Evolutionary conservation across 2,888 invertebrate species (phyloP).

Genomic region (Oscheius sp.): DNA sequence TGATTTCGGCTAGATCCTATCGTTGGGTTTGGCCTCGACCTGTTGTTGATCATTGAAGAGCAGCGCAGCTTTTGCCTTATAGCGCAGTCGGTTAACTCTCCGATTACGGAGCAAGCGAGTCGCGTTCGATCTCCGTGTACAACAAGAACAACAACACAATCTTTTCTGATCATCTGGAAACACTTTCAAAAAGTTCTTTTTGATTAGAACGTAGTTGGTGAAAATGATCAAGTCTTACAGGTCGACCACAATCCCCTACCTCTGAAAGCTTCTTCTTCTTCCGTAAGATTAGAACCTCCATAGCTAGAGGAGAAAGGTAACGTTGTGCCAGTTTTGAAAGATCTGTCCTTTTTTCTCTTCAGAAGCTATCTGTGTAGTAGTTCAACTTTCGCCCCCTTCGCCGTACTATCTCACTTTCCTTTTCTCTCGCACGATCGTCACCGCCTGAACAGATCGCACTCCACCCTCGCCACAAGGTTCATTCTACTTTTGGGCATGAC

Average conservation of each 20-base stretch:
- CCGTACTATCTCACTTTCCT: constrained; percentile 60
- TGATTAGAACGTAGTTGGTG: no score
- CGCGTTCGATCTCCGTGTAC: no score
- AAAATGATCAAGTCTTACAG: background rate
- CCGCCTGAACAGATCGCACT: constrained; percentile 30
- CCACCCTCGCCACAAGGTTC: constrained; percentile 31
- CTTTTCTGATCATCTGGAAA: no score
- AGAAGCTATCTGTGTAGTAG: constrained; percentile 49
- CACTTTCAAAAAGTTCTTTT: no score
- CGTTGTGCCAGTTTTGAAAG: background rate
- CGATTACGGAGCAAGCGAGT: no score
- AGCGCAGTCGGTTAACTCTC: no score
- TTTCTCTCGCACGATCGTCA: constrained; percentile 70
- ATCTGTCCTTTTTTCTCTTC: constrained; percentile 23
- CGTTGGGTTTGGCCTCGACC: no score
- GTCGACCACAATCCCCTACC: constrained; percentile 52
- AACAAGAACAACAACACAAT: no score
- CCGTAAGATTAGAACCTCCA: constrained; percentile 44
- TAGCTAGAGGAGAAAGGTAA: constrained; percentile 52
- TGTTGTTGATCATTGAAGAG: background rate
- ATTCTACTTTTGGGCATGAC: background rate
- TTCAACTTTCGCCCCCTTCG: constrained; percentile 39
- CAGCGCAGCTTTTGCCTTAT: background rate
- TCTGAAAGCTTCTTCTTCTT: constrained; percentile 45
- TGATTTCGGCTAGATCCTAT: background rate